Percentiles rank a stretch among this genome's conserved stretches.
phyloP scores from a whole-genome alignment of 2,113 vertebrate species.

The Gopherus evgoodei region DNA sequence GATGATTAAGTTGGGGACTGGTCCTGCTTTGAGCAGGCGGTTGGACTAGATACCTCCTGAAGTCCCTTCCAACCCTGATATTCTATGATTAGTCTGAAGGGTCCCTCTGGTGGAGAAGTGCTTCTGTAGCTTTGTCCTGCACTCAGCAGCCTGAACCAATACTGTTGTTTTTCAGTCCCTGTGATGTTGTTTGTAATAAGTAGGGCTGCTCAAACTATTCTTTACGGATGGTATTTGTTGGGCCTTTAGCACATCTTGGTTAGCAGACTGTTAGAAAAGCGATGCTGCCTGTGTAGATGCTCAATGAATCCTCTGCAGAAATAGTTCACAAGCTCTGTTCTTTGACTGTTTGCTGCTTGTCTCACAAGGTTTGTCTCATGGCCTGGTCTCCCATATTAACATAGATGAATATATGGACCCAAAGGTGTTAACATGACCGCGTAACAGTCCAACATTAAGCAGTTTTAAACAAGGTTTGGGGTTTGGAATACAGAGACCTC shows the following conservation, averaged over 20 bases:
- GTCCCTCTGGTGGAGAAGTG: neutral
- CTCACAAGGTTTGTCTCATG: neutral
- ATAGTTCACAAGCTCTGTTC: rapidly evolving
- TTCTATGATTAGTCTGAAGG: no score
- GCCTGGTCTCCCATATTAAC: neutral
- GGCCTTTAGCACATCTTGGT: rapidly evolving
- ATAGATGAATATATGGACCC: no score
- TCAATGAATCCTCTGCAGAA: rapidly evolving
- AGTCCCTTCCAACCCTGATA: no score
- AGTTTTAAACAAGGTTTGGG: neutral
- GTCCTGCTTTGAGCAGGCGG: no score
- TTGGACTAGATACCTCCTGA: no score
- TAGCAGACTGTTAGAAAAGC: neutral
- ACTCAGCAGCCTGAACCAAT: rapidly evolving
- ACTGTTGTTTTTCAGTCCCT: neutral
- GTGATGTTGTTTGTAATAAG: neutral
- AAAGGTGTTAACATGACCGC: neutral
- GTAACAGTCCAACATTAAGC: neutral
- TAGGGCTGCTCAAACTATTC: neutral
- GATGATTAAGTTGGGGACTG: no score
- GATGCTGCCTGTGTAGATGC: rapidly evolving
- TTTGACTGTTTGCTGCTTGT: neutral
- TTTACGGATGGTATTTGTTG: neutral
- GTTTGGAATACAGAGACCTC: neutral
- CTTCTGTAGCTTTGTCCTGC: rapidly evolving